Conservation (phyloP, 2,888 invertebrate species). For the Hemithea aestivaria region DNA sequence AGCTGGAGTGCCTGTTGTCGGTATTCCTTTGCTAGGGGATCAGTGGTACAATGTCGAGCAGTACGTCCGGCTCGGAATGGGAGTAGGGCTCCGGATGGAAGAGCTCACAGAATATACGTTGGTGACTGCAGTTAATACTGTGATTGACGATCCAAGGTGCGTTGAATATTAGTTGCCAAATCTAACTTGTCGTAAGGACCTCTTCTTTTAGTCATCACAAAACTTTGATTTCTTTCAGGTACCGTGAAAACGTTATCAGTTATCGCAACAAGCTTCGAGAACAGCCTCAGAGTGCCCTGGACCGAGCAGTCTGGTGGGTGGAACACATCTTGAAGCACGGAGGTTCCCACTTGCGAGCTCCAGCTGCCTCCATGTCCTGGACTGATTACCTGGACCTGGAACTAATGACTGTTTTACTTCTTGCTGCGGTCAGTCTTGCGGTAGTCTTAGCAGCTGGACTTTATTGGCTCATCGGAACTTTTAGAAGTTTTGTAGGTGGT, state of each 20-base stretch:
- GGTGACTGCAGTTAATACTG: conserved; percentile 28
- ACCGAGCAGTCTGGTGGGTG: conserved; percentile 67
- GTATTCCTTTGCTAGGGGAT: conserved; percentile 54
- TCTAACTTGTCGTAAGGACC: too few relatives aligned
- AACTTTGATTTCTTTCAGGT: too few relatives aligned
- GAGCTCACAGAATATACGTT: conserved; percentile 33
- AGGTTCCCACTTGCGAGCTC: conserved; percentile 54
- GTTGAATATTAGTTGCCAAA: too few relatives aligned
- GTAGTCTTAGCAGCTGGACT: neutral
- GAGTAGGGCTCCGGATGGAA: conserved; percentile 29
- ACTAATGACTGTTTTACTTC: neutral
- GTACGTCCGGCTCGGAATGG: conserved; percentile 33
- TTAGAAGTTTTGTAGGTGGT: too few relatives aligned
- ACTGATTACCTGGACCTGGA: conserved; percentile 27
- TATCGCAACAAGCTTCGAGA: conserved; percentile 45
- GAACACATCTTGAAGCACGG: conserved; percentile 66
- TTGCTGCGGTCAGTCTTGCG: neutral
- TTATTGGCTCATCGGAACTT: neutral
- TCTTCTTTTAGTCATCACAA: too few relatives aligned
- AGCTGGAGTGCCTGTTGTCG: conserved; percentile 51
- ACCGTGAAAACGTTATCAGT: conserved; percentile 30
- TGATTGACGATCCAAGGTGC: conserved; percentile 34
- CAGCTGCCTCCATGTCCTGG: conserved; percentile 44
- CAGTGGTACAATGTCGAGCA: conserved; percentile 49
- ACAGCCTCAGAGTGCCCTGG: conserved; percentile 50